These are phyloP conservation scores for Ectropis crepuscularia DNA, from an alignment of 2,888 invertebrate species.

Conservation along the genomic window DNA sequence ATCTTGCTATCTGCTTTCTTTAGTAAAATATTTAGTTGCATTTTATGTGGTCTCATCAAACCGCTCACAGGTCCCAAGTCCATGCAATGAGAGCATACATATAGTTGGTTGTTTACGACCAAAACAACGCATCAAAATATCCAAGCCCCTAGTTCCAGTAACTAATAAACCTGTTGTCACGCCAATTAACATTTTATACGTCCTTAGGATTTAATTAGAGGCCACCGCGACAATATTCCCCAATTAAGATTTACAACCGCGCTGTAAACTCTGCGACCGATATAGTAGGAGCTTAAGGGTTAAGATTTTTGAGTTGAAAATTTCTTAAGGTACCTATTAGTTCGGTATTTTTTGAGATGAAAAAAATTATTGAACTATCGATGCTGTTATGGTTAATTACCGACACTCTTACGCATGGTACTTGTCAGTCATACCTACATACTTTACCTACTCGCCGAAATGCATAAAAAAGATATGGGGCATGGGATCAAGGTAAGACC, in stretches of 20 bases:
- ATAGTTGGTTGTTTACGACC: background rate
- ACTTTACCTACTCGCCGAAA: too few relatives aligned
- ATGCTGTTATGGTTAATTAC: too few relatives aligned
- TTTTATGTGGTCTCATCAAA: too few relatives aligned
- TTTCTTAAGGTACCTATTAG: background rate
- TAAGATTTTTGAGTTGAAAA: background rate
- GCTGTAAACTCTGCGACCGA: slow-evolving; percentile 39
- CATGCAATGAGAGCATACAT: background rate
- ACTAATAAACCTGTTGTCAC: slow-evolving; percentile 52
- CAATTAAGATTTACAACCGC: slow-evolving; percentile 44
- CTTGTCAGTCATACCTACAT: too few relatives aligned
- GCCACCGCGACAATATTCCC: slow-evolving; percentile 47
- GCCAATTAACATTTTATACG: slow-evolving; percentile 48
- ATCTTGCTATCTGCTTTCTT: too few relatives aligned
- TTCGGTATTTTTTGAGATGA: background rate
- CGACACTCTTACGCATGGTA: too few relatives aligned
- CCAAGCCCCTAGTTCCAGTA: slow-evolving; percentile 6
- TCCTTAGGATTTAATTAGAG: slow-evolving; percentile 52
- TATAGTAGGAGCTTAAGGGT: slow-evolving; percentile 17
- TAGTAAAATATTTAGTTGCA: too few relatives aligned
- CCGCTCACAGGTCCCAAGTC: too few relatives aligned
- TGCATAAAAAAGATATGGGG: too few relatives aligned
- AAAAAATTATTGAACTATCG: too few relatives aligned
- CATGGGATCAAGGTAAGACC: too few relatives aligned
- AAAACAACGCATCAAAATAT: background rate